These are phyloP conservation scores for Rhopilema esculentum DNA, from an alignment of 30 jellyfish, hydroid and myxozoan genomes.

Conservation along the genomic window DNA sequence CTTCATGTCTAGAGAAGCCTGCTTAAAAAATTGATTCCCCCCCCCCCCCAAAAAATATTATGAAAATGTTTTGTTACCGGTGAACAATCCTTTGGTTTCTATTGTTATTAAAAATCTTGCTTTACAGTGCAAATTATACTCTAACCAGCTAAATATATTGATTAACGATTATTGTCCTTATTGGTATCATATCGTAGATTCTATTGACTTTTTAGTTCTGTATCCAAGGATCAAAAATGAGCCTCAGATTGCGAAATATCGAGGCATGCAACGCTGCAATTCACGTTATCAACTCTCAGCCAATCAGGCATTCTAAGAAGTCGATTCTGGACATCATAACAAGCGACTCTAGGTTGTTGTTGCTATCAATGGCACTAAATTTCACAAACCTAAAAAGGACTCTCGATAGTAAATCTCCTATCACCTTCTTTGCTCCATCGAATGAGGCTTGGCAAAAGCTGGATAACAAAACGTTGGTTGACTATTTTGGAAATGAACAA, in stretches of 20 bases:
- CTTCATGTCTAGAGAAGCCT: too few species aligned
- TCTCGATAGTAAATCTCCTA: slow-evolving; percentile 9
- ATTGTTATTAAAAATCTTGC: too few species aligned
- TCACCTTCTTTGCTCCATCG: slow-evolving; percentile 45
- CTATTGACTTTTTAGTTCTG: background rate
- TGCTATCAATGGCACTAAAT: slow-evolving; percentile 33
- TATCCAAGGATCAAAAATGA: slow-evolving; percentile 4
- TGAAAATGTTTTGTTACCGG: too few species aligned
- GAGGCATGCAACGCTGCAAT: slow-evolving; percentile 27
- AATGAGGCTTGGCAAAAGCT: slow-evolving; percentile 50
- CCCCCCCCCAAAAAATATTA: too few species aligned
- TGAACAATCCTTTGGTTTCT: too few species aligned
- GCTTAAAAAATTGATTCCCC: too few species aligned
- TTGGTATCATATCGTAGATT: background rate
- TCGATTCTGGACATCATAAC: slow-evolving; percentile 7
- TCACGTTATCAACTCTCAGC: slow-evolving; percentile 22
- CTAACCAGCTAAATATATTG: too few species aligned
- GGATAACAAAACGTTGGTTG: slow-evolving; percentile 28
- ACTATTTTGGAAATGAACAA: background rate
- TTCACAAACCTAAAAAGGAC: slow-evolving; percentile 1
- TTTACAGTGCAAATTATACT: too few species aligned
- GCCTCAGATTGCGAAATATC: slow-evolving; percentile 12
- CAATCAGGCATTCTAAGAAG: background rate
- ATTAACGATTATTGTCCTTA: too few species aligned
- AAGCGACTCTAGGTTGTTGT: slow-evolving; percentile 27